Conservation (phyloP, 2,888 invertebrate species). For the Teinopalpus imperialis region DNA sequence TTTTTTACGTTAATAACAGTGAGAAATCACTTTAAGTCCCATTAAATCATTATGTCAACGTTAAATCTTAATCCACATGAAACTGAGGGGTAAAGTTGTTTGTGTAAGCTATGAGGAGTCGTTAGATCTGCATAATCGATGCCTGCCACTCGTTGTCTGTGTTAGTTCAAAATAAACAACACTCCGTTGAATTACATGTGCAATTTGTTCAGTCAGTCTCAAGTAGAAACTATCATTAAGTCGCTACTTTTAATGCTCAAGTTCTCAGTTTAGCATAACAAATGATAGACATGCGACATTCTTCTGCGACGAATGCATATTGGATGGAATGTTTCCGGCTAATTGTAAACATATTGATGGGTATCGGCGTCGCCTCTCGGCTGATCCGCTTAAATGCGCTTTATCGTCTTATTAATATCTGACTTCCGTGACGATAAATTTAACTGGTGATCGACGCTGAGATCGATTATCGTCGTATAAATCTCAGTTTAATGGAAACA, state of each 20-base stretch:
- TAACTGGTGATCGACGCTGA: background rate
- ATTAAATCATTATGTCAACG: too few relatives aligned
- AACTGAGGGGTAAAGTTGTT: background rate
- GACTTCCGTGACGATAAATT: constrained; percentile 10
- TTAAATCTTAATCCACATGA: background rate
- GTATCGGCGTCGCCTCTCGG: background rate
- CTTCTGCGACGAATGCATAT: constrained; percentile 36
- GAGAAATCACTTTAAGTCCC: too few relatives aligned
- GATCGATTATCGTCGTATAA: background rate
- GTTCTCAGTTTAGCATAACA: constrained; percentile 68
- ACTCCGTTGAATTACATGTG: constrained; percentile 53
- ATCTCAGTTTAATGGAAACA: too few relatives aligned
- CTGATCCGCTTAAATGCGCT: constrained; percentile 18
- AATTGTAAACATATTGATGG: constrained; percentile 25
- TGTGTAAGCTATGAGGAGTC: background rate
- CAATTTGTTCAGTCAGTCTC: constrained; percentile 57
- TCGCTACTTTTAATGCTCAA: constrained; percentile 50
- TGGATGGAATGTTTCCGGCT: constrained; percentile 35
- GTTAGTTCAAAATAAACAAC: constrained; percentile 67
- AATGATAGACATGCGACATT: constrained; percentile 67
- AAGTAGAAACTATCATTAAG: constrained; percentile 55
- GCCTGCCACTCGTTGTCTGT: constrained; percentile 34
- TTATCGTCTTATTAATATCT: constrained; percentile 6
- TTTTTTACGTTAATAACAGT: too few relatives aligned
- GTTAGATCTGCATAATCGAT: constrained; percentile 25